Percentiles rank a stretch among this genome's conserved stretches.
These are phyloP conservation scores for Rhadina sibilatrix DNA, from an alignment of 2,113 vertebrate genomes.

Conservation along the genomic window DNA sequence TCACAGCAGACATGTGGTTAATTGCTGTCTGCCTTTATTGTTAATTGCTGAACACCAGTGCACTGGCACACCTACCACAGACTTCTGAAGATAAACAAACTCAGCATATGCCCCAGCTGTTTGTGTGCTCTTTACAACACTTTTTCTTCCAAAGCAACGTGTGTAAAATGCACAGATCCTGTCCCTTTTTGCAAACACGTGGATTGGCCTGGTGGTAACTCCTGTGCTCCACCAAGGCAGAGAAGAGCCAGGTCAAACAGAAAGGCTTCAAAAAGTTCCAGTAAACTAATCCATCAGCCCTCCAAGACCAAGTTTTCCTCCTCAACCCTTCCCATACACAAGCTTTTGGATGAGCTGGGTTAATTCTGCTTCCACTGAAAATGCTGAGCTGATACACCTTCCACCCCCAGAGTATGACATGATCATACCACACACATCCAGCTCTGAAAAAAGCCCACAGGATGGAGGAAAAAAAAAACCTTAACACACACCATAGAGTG, in stretches of 20 bases:
- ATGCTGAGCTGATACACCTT: neutral
- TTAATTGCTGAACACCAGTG: conserved; percentile 30
- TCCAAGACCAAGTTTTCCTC: neutral
- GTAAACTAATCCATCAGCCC: neutral
- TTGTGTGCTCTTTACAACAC: neutral
- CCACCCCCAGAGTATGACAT: neutral
- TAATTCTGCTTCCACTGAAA: neutral
- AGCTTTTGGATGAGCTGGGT: neutral
- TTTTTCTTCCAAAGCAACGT: neutral
- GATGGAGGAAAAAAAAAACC: rapidly evolving
- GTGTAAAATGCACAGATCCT: neutral
- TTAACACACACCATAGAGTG: neutral
- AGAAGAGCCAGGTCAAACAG: neutral
- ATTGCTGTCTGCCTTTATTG: conserved; percentile 46
- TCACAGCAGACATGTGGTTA: conserved; percentile 38
- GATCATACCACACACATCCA: neutral
- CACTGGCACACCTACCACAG: conserved; percentile 9
- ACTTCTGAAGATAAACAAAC: conserved; percentile 18
- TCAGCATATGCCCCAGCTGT: neutral
- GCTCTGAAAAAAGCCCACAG: neutral
- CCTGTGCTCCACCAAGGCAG: neutral
- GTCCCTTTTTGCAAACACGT: rapidly evolving
- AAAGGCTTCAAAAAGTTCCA: neutral
- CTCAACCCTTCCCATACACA: neutral
- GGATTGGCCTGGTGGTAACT: neutral